Evolutionary conservation across 2,113 vertebrate species (phyloP), one percentile per base, ranked within the genome.

Genomic region (Trichechus manatus): DNA sequence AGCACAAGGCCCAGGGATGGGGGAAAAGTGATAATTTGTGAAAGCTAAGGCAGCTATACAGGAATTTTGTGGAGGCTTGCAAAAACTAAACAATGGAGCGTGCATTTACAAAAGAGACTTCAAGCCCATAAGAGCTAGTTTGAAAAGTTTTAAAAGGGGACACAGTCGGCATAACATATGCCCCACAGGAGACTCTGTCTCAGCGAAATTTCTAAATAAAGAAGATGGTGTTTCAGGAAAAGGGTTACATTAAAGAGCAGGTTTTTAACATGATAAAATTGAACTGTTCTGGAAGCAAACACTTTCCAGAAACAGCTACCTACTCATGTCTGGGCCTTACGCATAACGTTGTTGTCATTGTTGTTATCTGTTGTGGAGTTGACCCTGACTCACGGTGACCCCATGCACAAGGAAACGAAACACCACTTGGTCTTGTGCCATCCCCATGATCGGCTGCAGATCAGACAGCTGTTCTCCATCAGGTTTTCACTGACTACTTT

Each of bases 41-140:
- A 93, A 74, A 66, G 61, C 59, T 42, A 80, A 94, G 39, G 89
- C 70, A 87, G 64, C 50, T 42, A 36, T 11, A 20, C 31, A 64
- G 56, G 70, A 81, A 64, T 95, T 59, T 9, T 95, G 92, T 82
- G 75, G 44, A 91, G 83, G 44, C 47, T 74, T 78, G 53, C 61
- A 83, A 59, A 92, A 85, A 75, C 1, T 33, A 61, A 72, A 91
- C 53, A 89, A 53, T 20, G 63, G 64, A 91, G 39, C 36, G 27
- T 9, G 15, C 6, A 29, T 75, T 74, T 89, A 74, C 61, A 68
- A 92, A 95, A 96, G 72, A 83, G 94, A 86, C 50, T 64, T 95
- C 53, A 44, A 91, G 39, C n/a, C 22, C 68, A 0, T 15, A 61
- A 89, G 61, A 63, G 29, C 61, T 66, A n/a, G 36, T 79, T 39